phyloP scores from a whole-genome alignment of 2,113 vertebrate genomes.

The Polyodon spathula region DNA sequence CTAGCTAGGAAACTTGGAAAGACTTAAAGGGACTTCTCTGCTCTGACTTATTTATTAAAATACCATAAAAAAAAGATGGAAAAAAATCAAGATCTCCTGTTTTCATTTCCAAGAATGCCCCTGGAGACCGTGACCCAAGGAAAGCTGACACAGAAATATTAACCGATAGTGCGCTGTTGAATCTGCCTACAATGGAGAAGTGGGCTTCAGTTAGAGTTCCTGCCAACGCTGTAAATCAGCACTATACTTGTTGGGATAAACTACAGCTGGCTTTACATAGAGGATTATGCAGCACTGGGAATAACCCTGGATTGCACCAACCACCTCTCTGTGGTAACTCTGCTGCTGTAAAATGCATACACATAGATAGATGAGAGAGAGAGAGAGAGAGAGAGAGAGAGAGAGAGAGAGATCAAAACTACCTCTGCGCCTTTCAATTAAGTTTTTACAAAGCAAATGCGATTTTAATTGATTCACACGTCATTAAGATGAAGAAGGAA shows the following conservation, averaged over 20 bases:
- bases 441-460: conserved; percentile 4
- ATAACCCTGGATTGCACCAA: too few species aligned
- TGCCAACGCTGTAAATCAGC: too few species aligned
- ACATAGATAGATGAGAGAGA: conserved; percentile 21
- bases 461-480: too few species aligned
- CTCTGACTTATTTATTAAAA: conserved; percentile 48
- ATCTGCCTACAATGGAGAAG: too few species aligned
- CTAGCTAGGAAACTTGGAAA: conserved; percentile 56
- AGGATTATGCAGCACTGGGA: too few species aligned
- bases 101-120: conserved; percentile 38
- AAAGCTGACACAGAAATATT: too few species aligned
- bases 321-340: too few species aligned
- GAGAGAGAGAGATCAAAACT: conserved; percentile 22
- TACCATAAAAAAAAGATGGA: conserved; percentile 38
- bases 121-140: conserved; percentile 27
- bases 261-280: too few species aligned
- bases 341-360: conserved; percentile 20
- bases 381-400: conserved; percentile 23
- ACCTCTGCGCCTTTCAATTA: background rate
- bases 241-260: too few species aligned
- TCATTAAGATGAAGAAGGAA: too few species aligned
- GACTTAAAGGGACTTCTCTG: conserved; percentile 40
- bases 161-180: too few species aligned
- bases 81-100: conserved; percentile 40
- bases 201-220: too few species aligned